phyloP scores from a whole-genome alignment of 30 jellyfish, hydroid and myxozoan species.

The Chironex yamaguchii region DNA sequence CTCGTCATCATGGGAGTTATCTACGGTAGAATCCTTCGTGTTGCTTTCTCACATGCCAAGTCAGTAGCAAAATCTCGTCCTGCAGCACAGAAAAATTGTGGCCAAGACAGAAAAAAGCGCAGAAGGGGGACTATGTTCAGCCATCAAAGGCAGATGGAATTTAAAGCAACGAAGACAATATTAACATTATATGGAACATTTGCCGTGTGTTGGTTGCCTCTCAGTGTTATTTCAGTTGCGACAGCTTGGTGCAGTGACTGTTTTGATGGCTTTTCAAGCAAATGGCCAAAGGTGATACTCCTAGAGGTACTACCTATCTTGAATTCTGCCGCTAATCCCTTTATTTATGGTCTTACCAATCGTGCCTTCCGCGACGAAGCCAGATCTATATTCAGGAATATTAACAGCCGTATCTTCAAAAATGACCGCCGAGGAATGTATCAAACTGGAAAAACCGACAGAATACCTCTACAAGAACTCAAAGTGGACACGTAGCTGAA shows the following conservation, averaged over 20 bases:
- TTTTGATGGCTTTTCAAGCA: not conserved
- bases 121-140: not conserved
- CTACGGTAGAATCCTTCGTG: constrained; percentile 67
- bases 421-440: not conserved
- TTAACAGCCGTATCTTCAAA: not conserved
- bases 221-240: constrained; percentile 57
- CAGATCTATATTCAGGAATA: not conserved
- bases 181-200: constrained; percentile 87
- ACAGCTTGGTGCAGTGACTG: constrained; percentile 68
- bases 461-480: not conserved
- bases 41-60: constrained; percentile 63
- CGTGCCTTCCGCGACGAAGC: constrained; percentile 70
- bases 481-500: not conserved
- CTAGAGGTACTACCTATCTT: constrained; percentile 81
- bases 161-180: constrained; percentile 78
- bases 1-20: constrained; percentile 65
- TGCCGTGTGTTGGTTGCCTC: constrained; percentile 90
- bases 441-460: not conserved
- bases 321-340: constrained; percentile 80
- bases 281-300: constrained; percentile 69
- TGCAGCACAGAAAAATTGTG: constrained; percentile 9
- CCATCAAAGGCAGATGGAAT: constrained; percentile 62
- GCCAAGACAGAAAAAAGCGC: constrained; percentile 5
- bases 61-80: constrained; percentile 54
- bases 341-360: constrained; percentile 85